Conservation (phyloP, 2,888 invertebrate genomes). For the Candidula unifasciata region DNA sequence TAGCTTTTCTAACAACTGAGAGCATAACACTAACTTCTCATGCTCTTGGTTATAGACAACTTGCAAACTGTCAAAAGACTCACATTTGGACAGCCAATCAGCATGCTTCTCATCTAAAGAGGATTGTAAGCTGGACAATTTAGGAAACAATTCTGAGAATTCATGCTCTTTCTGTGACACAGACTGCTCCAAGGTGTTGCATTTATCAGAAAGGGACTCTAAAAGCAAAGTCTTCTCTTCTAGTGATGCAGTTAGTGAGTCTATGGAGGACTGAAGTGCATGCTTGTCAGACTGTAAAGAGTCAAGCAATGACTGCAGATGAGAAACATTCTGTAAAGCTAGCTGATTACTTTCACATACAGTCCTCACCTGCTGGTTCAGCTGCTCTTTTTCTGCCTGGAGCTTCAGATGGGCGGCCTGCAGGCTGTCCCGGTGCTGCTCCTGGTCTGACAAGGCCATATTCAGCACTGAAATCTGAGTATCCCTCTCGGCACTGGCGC, state of each 20-base stretch:
- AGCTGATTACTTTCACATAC: conserved; percentile 59
- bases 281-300: conserved; percentile 53
- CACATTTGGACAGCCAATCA: conserved; percentile 48
- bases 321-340: conserved; percentile 57
- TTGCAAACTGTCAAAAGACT: conserved; percentile 47
- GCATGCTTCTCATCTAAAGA: conserved; percentile 52
- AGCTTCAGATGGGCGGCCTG: conserved; percentile 44
- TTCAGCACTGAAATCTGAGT: conserved; percentile 40
- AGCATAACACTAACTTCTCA: conserved; percentile 24
- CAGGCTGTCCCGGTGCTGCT: conserved; percentile 42
- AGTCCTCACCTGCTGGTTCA: conserved; percentile 58
- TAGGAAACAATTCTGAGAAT: conserved; percentile 38
- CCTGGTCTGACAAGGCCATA: conserved; percentile 45
- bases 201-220: conserved; percentile 53
- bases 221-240: conserved; percentile 51
- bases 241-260: conserved; percentile 49
- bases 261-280: conserved; percentile 46
- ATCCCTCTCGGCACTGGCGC: conserved; percentile 34
- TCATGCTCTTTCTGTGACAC: conserved; percentile 40
- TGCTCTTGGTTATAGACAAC: conserved; percentile 45
- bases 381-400: conserved; percentile 55
- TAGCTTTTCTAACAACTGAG: conserved; percentile 9
- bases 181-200: conserved; percentile 47
- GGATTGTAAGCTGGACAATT: conserved; percentile 34
- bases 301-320: conserved; percentile 52